Base-by-base conservation (phyloP, 2,797 vertebrate genomes). In the Leptoclinus maculatus region DNA sequence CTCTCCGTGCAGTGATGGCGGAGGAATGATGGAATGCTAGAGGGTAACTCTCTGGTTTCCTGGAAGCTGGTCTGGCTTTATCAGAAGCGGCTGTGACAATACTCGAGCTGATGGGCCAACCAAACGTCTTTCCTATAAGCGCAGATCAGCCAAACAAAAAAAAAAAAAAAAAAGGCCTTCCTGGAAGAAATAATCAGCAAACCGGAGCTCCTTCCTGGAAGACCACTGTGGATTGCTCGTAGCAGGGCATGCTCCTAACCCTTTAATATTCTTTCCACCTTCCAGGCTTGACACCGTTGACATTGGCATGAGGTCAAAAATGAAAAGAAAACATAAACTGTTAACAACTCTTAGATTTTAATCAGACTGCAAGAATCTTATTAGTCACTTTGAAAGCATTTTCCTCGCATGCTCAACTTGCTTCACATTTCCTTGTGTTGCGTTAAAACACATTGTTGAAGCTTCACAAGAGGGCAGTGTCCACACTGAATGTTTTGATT, bases 71-170 rank as follows among this genome's bases (percentile, higher is more conserved):
- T 89, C 84, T 70, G 86, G 76, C 86, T 94, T 94, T 93, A 93
- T 94, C 93, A 92, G 91, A 93, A 93, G 90, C 92, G 92, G 92
- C 93, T 93, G 93, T 94, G 93, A 94, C 93, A 93, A 91, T 91
- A 91, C 90, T 79, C 14, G 17, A 71, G 71, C 86, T 91, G 92
- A 92, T 90, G 87, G 89, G 86, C 90, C 87, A 84, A 89, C 82
- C 87, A 64, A 89, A 84, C 84, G 75, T 81, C 88, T 93, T 88
- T 90, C 81, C 90, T 91, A 87, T 82, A 86, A 90, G 89, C 72
- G n/a, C 82, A 71, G 66, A 92, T 88, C 81, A 80, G 90, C 88
- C 78, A 87, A 56, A 87, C 83, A 79, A 84, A 88, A 83, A 87
- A 53, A 12, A 39, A 39, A 1, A 39, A 39, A 12, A 12, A 32